Conservation (phyloP, 2,888 invertebrate species). For the Lordiphosa fenestrarum region DNA sequence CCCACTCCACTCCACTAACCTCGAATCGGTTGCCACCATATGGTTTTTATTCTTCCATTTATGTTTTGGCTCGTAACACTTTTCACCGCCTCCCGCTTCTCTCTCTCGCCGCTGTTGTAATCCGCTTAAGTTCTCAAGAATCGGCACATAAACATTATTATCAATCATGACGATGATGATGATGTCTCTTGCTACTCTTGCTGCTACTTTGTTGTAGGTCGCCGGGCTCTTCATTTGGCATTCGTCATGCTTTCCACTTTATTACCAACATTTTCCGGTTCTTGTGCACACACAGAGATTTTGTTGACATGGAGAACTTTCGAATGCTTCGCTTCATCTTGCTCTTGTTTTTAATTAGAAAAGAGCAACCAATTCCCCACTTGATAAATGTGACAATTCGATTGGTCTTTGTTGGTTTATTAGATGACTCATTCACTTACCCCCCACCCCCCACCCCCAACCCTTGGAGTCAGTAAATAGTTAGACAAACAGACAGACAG, state of each 20-base stretch:
- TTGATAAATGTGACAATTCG: conserved; percentile 39
- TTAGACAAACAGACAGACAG: conserved; percentile 13
- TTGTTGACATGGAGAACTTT: conserved; percentile 18
- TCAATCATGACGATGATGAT: conserved; percentile 26
- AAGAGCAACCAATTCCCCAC: conserved; percentile 15
- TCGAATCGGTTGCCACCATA: conserved; percentile 56
- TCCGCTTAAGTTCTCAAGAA: conserved; percentile 70
- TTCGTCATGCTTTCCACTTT: conserved; percentile 66
- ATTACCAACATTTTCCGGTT: conserved; percentile 47
- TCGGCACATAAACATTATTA: conserved; percentile 64
- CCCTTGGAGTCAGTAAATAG: conserved; percentile 6
- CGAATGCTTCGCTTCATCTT: conserved; percentile 33
- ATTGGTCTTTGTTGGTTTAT: conserved; percentile 15
- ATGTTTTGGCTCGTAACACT: conserved; percentile 58
- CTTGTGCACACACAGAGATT: conserved; percentile 25
- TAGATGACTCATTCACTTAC: conserved; percentile 30
- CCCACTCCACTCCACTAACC: conserved; percentile 55
- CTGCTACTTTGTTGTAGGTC: conserved; percentile 18
- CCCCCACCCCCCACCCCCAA: neutral
- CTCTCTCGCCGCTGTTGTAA: conserved; percentile 34
- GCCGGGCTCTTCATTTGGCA: conserved; percentile 33
- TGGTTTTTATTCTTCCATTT: conserved; percentile 28
- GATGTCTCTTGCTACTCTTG: conserved; percentile 14
- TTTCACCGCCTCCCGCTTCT: conserved; percentile 32
- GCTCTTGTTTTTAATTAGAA: conserved; percentile 58